Evolutionary conservation across 2,113 vertebrate species (phyloP), one percentile per base, ranked within the genome.

Genomic region (Trichechus manatus): DNA sequence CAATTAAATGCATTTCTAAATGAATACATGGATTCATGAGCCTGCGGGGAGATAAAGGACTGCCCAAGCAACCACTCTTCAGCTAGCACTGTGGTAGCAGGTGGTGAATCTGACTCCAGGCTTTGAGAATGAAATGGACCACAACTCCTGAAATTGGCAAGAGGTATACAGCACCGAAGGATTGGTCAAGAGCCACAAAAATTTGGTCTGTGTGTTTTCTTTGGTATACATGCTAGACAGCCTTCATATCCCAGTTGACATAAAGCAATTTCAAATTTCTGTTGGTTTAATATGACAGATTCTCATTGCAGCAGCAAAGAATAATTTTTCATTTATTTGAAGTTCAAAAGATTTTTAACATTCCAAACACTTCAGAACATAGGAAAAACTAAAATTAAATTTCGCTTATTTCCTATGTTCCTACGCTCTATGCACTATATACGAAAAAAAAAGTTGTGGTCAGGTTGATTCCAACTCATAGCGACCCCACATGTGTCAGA

Each of bases 331-430:
- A 80, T 68, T 85, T 91, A 94, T 78, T 74, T 75, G 13, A n/a
- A 81, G 61, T 80, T 91, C n/a, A 84, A 96, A 47, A n/a, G 29
- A 63, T 53, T 84, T 94, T 94, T 36, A 88, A 61, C 81, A 90
- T 53, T 25, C 4, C 39, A 9, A 95, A 72, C 44, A n/a, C 75
- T 53, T 53, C 64, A 53, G 22, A 72, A 68, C 1, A 63, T 66
- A 93, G 89, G 47, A 86, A 86, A 92, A 87, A 79, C 13, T 53
- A 82, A 91, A 63, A 75, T 64, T 59, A 80, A 89, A 86, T 64
- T 77, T 50, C 64, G 15, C 2, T 87, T 63, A 72, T 78, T 84
- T 84, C 86, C 33, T 66, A 53, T 44, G 22, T 82, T n/a, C 25
- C 14, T 66, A 20, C 89, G 3, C 7, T 87, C n/a, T 89, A 13